Conservation (phyloP, 2,113 vertebrate genomes). For the Sardina pilchardus region DNA sequence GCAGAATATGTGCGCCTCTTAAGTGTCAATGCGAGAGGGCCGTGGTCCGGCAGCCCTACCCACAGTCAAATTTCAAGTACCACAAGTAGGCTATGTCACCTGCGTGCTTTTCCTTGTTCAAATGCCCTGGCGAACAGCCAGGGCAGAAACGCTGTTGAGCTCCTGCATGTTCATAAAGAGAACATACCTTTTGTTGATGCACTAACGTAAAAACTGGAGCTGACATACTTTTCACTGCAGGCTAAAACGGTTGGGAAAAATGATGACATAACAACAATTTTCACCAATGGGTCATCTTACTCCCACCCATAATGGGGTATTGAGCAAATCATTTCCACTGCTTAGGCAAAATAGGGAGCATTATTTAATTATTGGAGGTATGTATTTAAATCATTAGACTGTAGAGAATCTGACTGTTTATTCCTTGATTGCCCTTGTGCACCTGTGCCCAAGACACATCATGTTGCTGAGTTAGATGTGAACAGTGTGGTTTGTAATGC, state of each 20-base stretch:
- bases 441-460: slow-evolving; percentile 13
- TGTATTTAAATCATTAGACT: slow-evolving; percentile 11
- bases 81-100: slow-evolving; percentile 3
- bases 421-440: neutral
- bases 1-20: slow-evolving; percentile 51
- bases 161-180: neutral
- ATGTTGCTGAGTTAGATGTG: slow-evolving; percentile 37
- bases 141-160: neutral
- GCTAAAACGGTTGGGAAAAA: neutral
- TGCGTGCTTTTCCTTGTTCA: neutral
- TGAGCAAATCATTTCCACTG: too few relatives aligned
- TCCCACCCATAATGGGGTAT: neutral
- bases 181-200: too few relatives aligned
- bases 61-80: neutral
- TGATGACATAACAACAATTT: neutral
- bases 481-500: slow-evolving; percentile 69
- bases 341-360: neutral
- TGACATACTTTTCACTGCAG: neutral
- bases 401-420: neutral
- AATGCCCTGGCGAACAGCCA: slow-evolving; percentile 2
- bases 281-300: neutral
- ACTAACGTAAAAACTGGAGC: neutral
- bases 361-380: slow-evolving; percentile 10
- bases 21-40: neutral
- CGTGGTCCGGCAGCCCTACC: neutral